phyloP scores from a whole-genome alignment of 2,113 vertebrate species.

The Ardeotis arabs region DNA sequence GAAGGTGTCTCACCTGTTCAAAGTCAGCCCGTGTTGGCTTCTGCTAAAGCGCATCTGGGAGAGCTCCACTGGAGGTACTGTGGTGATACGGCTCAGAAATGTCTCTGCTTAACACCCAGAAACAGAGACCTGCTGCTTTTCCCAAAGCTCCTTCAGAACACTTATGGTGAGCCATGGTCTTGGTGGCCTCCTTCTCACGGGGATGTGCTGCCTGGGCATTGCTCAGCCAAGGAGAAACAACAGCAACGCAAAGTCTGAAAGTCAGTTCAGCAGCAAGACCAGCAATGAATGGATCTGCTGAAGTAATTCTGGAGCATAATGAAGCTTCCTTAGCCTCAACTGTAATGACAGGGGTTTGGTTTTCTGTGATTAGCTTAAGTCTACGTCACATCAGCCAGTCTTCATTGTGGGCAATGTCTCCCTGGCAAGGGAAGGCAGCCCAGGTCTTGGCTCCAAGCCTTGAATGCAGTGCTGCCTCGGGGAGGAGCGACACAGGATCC shows the following conservation, averaged over 20 bases:
- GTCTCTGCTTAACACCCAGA: not conserved
- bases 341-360: not conserved
- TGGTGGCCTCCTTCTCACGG: not conserved
- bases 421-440: not conserved
- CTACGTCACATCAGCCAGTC: rapidly evolving
- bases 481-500: not conserved
- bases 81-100: not conserved
- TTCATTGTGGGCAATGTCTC: not conserved
- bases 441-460: not conserved
- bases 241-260: rapidly evolving
- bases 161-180: not conserved
- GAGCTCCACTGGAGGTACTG: not conserved
- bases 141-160: not conserved
- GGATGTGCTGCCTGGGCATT: not conserved
- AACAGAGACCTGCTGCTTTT: not conserved
- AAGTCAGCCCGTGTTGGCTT: not conserved
- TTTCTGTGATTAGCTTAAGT: not conserved
- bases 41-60: not conserved
- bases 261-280: not conserved
- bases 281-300: not conserved
- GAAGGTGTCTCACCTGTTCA: not conserved
- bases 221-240: not conserved
- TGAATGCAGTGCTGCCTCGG: rapidly evolving
- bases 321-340: not conserved
- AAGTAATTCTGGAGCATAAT: not conserved